Percentiles rank a stretch among this genome's conserved stretches.
Evolutionary conservation across 2,113 vertebrate genomes (phyloP).

Genomic region (Himantopus leucocephalus): DNA sequence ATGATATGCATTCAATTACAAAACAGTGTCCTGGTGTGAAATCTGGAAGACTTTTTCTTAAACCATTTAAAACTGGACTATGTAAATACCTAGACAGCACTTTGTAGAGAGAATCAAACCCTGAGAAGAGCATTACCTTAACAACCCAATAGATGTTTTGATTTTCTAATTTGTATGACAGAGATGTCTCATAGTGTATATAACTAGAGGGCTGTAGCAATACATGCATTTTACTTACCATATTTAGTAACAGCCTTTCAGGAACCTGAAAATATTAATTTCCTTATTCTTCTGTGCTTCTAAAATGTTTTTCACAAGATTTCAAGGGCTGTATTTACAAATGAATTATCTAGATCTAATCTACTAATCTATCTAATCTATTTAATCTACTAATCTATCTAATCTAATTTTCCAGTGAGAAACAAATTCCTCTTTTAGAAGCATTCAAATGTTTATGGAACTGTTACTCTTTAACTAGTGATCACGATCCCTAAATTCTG

Average conservation of each 20-base stretch:
- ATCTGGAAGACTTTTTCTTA: not conserved
- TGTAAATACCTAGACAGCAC: not conserved
- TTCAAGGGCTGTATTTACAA: not conserved
- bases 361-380: not conserved
- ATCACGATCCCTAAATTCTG: not conserved
- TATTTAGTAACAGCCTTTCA: not conserved
- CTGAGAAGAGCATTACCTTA: not conserved
- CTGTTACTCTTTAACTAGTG: not conserved
- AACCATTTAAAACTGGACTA: slow-evolving; percentile 7
- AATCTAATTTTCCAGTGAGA: not conserved
- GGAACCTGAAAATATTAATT: not conserved
- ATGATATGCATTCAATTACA: slow-evolving; percentile 9
- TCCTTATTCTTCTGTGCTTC: not conserved
- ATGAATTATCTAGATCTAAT: not conserved
- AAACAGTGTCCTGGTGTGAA: not conserved
- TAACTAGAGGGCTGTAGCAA: not conserved
- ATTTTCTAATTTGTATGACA: slow-evolving; percentile 25
- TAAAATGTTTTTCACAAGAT: not conserved
- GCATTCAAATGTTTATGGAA: not conserved
- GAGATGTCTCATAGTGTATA: not conserved
- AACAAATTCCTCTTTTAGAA: not conserved
- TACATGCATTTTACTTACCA: not conserved
- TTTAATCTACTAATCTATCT: too few relatives aligned
- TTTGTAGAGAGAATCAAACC: not conserved
- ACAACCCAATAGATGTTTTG: not conserved